Evolutionary conservation across 2,888 invertebrate species (phyloP), one percentile per base, ranked within the genome.

Genomic region (Leptinotarsa juncta): DNA sequence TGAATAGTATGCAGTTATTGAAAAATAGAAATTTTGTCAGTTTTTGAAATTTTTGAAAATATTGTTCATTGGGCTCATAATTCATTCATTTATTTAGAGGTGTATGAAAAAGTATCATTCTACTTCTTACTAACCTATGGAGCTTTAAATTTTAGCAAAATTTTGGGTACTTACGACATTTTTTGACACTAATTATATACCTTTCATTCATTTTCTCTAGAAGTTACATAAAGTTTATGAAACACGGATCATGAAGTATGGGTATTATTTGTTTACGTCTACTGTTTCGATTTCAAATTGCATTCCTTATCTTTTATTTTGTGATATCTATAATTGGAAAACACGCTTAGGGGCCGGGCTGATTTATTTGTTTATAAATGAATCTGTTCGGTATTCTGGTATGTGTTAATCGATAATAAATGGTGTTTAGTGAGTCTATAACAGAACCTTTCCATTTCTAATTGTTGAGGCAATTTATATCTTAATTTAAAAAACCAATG

Each of bases 301-400:
- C 42, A 42, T 57, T 49, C 57, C 20, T 16, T 69, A 69, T 55
- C 53, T 18, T 69, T 69, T 69, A 53, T 68, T 55, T 68, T 42
- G 20, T 32, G 68, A 68, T 68, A 68, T 68, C 53, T 53, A 68
- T 68, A 68, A 68, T 68, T 68, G 68, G 32, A 55, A 68, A 18
- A 57, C 57, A 55, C 16, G 23, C 57, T 69, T 48, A 48, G 69
- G 12, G 48, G 57, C 18, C 16, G 48, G 42, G 48, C 53, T 57
- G 57, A 69, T 57, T 57, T 57, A 69, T 57, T 69, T 48, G 57
- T 69, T 32, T 16, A 49, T 20, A 60, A 57, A 57, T 68, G 53
- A 55, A 26, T 68, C 55, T 55, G 14, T 18, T 32, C 68, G 42
- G 23, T 20, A 51, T 57, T 69, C 69, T 57, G 69, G 48, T 49